Base-by-base conservation (phyloP, 2,113 vertebrate species). In the Sorex fumeus region DNA sequence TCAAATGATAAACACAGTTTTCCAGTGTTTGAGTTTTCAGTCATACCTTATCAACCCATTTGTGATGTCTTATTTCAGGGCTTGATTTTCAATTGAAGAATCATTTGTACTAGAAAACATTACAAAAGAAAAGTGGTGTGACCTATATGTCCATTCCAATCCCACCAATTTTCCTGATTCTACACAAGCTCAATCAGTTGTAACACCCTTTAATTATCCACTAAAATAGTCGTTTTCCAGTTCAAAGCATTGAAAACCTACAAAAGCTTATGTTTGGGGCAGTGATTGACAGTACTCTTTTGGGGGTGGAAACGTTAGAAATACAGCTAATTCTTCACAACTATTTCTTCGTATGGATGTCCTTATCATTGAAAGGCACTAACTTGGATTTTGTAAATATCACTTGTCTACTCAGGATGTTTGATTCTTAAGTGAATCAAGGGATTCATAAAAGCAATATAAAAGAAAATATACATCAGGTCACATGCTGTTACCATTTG, bases 201-300 rank as follows among this genome's bases (percentile, higher is more conserved):
- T 93, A 95, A 87, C 76, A 96, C 83, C 91, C 92, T 96, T 94
- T 96, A 95, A 95, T 96, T 95, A 96, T 88, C 88, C 80, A 94
- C 91, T 96, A 95, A 96, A 96, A 96, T 87, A 92, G 88, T 96
- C 19, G 28, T 93, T 95, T 96, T 96, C 88, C 81, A 97, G 95
- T 97, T 95, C 95, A 96, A 92, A 95, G 95, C 91, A 75, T 92
- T 88, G 36, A 89, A 94, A 93, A 88, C 89, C 84, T 84, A 64
- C 72, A 72, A 88, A 94, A 80, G 77, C 34, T 91, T 88, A 50
- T 87, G 71, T 94, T 81, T 93, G 72, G n/a, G 67, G 43, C 53
- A 69, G 19, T 95, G 94, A 96, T 74, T 94, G 75, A 84, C 91
- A 96, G 77, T 76, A 87, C 72, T 79, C 45, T 75, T 82, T 81